Percentiles rank a stretch among this genome's conserved stretches.
Conservation (phyloP, 23 tunicate genomes). For the Ascidia mentula region DNA sequence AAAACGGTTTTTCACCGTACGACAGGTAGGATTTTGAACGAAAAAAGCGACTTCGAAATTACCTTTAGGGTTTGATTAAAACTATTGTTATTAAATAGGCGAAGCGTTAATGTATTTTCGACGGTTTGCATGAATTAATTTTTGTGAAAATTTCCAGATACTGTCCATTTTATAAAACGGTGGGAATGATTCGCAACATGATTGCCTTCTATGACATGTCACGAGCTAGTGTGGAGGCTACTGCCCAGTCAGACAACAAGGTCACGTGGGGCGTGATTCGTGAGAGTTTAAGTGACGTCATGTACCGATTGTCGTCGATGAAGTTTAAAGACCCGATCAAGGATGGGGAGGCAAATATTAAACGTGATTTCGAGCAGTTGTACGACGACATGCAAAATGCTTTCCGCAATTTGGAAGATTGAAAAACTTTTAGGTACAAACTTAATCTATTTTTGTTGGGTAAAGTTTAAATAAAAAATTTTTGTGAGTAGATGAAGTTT, state of each 20-base stretch:
- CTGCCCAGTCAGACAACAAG: slow-evolving; percentile 94
- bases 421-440: slow-evolving; percentile 6
- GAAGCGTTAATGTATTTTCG: too few relatives aligned
- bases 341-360: slow-evolving; percentile 92
- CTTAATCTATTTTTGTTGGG: too few relatives aligned
- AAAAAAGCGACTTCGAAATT: too few relatives aligned
- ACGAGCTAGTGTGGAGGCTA: slow-evolving; percentile 68
- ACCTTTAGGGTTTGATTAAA: too few relatives aligned
- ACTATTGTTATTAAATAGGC: too few relatives aligned
- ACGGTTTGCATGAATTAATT: too few relatives aligned
- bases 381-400: slow-evolving; percentile 93
- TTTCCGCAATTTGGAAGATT: slow-evolving; percentile 86
- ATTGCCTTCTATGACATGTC: slow-evolving; percentile 94
- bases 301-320: slow-evolving; percentile 91
- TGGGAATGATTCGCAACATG: slow-evolving; percentile 94
- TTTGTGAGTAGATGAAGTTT: too few relatives aligned
- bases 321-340: slow-evolving; percentile 96
- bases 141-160: slow-evolving; percentile 41
- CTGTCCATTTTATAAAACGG: slow-evolving; percentile 99
- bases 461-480: too few relatives aligned
- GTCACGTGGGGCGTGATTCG: slow-evolving; percentile 93
- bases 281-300: slow-evolving; percentile 79
- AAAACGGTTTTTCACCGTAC: slow-evolving; percentile 87
- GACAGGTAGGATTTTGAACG: slow-evolving; percentile 60
- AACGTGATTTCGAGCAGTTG: slow-evolving; percentile 72